Conservation (phyloP, 2,888 invertebrate species). For the Chrysomela aeneicollis region DNA sequence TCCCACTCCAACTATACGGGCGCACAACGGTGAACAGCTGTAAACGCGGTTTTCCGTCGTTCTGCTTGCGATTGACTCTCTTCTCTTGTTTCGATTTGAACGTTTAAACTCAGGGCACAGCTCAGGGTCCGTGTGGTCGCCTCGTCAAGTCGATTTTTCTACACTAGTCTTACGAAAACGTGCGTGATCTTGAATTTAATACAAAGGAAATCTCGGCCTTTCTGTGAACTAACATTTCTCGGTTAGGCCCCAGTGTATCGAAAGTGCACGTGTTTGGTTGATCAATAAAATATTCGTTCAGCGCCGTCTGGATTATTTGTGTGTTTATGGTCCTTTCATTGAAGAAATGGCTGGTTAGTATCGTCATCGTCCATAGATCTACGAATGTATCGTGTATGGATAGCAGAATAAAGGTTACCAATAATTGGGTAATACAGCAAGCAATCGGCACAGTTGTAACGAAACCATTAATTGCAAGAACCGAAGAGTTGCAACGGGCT, state of each 20-base stretch:
- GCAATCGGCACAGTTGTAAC: background rate
- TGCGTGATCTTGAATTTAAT: background rate
- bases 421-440: too few relatives aligned
- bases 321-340: conserved; percentile 16
- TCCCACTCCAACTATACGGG: conserved; percentile 36
- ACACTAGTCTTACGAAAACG: background rate
- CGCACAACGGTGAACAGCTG: conserved; percentile 30
- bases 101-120: background rate
- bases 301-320: conserved; percentile 15
- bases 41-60: conserved; percentile 12
- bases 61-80: background rate
- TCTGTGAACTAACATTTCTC: background rate
- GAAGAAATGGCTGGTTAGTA: conserved; percentile 36
- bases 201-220: background rate
- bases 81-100: background rate
- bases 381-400: background rate
- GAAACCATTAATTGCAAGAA: background rate
- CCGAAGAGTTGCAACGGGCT: background rate
- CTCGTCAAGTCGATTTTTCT: too few relatives aligned
- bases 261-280: conserved; percentile 15
- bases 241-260: background rate
- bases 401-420: too few relatives aligned
- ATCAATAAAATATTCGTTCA: conserved; percentile 15
- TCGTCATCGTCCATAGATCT: too few relatives aligned
- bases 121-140: background rate